phyloP scores from a whole-genome alignment of 2,113 vertebrate genomes.

The Mungos mungo region DNA sequence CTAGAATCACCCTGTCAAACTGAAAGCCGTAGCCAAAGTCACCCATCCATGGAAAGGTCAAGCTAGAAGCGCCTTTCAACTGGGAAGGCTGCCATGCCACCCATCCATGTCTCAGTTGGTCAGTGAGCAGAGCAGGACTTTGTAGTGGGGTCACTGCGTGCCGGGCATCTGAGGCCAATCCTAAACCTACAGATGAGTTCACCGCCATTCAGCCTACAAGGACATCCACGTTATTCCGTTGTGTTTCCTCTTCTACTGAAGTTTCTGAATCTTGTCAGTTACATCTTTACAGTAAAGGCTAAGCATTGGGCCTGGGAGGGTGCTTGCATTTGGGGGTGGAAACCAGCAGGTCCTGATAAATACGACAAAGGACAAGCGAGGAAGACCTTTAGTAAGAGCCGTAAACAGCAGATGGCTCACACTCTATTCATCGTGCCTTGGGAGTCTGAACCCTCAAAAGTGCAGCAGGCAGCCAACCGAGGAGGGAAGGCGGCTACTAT shows the following conservation, averaged over 20 bases:
- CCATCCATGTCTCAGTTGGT: too few relatives aligned
- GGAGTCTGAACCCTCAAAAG: not conserved
- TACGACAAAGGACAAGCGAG: not conserved
- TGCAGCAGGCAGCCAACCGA: not conserved
- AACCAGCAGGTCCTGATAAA: not conserved
- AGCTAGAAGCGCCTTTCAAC: too few relatives aligned
- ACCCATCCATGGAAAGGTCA: rapidly evolving
- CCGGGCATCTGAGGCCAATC: not conserved
- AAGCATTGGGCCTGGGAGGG: not conserved
- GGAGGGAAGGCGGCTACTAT: not conserved
- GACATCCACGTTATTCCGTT: not conserved
- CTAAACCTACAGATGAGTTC: not conserved
- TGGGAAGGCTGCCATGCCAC: not conserved
- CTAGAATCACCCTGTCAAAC: not conserved
- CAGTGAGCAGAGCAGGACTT: not conserved
- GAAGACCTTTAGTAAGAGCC: not conserved
- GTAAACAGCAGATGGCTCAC: too few relatives aligned
- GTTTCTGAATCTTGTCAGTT: not conserved
- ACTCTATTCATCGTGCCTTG: not conserved
- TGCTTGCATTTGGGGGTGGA: too few relatives aligned
- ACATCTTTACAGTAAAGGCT: not conserved
- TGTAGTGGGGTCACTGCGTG: rapidly evolving
- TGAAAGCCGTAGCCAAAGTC: not conserved
- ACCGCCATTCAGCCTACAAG: not conserved
- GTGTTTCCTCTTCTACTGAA: not conserved